Conservation (phyloP, 1,140 invertebrate species). For the Hylaeus volcanicus region DNA sequence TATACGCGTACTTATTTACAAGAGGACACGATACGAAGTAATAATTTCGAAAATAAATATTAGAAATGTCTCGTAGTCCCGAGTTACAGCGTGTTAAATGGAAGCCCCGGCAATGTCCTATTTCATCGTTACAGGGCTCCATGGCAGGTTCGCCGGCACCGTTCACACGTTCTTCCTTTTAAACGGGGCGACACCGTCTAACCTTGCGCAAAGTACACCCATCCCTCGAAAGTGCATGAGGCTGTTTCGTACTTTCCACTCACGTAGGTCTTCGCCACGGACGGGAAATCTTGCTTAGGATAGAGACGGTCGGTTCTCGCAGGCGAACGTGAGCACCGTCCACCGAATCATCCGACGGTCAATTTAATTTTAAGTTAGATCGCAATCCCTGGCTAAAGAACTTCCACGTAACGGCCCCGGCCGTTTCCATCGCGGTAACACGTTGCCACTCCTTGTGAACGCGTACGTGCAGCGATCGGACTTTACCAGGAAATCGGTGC, state of each 20-base stretch:
- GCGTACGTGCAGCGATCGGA: slow-evolving; percentile 26
- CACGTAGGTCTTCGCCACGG: slow-evolving; percentile 41
- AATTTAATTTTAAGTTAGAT: slow-evolving; percentile 63
- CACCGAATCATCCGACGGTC: slow-evolving; percentile 40
- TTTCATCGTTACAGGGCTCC: background rate
- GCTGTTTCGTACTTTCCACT: slow-evolving; percentile 48
- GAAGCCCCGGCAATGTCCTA: background rate
- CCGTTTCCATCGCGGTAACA: slow-evolving; percentile 39
- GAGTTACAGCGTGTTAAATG: background rate
- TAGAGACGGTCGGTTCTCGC: background rate
- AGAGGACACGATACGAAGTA: too few relatives aligned
- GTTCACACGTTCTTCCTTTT: background rate
- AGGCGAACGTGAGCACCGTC: background rate
- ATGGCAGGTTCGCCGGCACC: background rate
- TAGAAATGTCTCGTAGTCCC: too few relatives aligned
- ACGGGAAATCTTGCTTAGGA: slow-evolving; percentile 39
- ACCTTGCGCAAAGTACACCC: background rate
- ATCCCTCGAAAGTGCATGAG: slow-evolving; percentile 28
- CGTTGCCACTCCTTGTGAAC: background rate
- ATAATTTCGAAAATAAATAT: too few relatives aligned
- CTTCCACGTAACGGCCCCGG: background rate
- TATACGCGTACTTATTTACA: too few relatives aligned
- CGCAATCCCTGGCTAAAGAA: slow-evolving; percentile 31
- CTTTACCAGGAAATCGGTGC: slow-evolving; percentile 1
- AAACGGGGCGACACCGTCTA: background rate